Percentiles rank a stretch among this genome's conserved stretches.
Evolutionary conservation across 1,140 invertebrate species (phyloP).

Genomic region (Charaxes varanes): DNA sequence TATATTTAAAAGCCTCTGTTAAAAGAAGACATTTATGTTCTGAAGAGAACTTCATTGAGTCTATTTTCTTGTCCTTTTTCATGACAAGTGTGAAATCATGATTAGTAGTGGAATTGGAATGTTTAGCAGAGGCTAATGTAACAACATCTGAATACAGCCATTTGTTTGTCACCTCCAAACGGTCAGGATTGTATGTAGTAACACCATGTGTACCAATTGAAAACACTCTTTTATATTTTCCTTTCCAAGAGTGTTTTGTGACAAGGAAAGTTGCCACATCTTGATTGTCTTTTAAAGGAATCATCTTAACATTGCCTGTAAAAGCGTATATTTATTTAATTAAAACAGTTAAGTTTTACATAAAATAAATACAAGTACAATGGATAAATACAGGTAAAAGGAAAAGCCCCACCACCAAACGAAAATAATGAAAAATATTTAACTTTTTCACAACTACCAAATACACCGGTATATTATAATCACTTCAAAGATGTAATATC

Average conservation of each 20-base stretch:
- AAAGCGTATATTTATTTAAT: constrained; percentile 5
- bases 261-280: constrained; percentile 96
- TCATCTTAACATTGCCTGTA: constrained; percentile 80
- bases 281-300: constrained; percentile 90
- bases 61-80: constrained; percentile 92
- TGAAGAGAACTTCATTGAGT: constrained; percentile 98
- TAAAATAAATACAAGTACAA: not conserved
- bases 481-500: not conserved
- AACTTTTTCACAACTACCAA: too few relatives aligned
- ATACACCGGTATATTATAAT: not conserved
- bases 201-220: constrained; percentile 96
- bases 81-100: constrained; percentile 91
- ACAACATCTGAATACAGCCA: constrained; percentile 91
- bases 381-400: too few relatives aligned
- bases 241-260: constrained; percentile 97
- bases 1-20: constrained; percentile 91
- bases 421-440: too few relatives aligned
- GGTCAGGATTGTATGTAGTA: constrained; percentile 96
- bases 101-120: constrained; percentile 64
- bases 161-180: constrained; percentile 94
- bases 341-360: constrained; percentile 1
- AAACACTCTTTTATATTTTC: constrained; percentile 99
- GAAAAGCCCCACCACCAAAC: too few relatives aligned
- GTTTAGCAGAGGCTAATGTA: constrained; percentile 80
- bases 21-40: constrained; percentile 94